A percentile compares a stretch with the other conserved stretches of the same genome.
phyloP scores from a whole-genome alignment of 2,113 vertebrate species.

The Cyprinodon variegatus region DNA sequence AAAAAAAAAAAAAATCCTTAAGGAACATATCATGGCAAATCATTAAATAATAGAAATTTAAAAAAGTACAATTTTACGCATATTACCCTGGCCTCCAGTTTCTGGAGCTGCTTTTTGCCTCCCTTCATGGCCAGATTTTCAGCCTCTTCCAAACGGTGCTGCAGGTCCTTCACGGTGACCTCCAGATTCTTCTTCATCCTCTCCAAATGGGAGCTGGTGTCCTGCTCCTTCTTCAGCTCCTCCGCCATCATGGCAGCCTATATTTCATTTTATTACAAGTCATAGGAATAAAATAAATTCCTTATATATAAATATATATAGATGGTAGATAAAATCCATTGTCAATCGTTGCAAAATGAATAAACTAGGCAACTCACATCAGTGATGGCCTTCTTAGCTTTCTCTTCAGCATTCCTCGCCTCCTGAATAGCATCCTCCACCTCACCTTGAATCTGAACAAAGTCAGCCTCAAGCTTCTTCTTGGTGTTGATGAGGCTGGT shows the following conservation, averaged over 20 bases:
- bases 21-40: background rate
- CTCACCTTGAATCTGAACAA: constrained; percentile 87
- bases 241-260: constrained; percentile 90
- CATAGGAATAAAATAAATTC: too few relatives aligned
- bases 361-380: constrained; percentile 68
- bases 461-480: constrained; percentile 90
- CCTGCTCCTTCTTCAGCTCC: constrained; percentile 91
- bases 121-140: constrained; percentile 88
- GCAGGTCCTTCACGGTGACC: constrained; percentile 80
- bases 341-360: background rate
- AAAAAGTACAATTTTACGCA: background rate
- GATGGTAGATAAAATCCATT: background rate
- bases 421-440: constrained; percentile 87
- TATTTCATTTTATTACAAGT: constrained; percentile 11
- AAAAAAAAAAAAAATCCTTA: background rate
- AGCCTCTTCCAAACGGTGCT: constrained; percentile 90
- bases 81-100: constrained; percentile 84
- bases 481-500: constrained; percentile 93
- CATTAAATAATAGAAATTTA: background rate
- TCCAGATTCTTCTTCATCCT: constrained; percentile 98
- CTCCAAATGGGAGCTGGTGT: constrained; percentile 90
- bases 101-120: constrained; percentile 87
- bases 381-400: constrained; percentile 85
- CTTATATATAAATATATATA: too few relatives aligned
- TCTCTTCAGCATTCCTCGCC: constrained; percentile 84